These are phyloP conservation scores for Hyphantria cunea DNA, from an alignment of 1,140 invertebrate species.

Conservation along the genomic window DNA sequence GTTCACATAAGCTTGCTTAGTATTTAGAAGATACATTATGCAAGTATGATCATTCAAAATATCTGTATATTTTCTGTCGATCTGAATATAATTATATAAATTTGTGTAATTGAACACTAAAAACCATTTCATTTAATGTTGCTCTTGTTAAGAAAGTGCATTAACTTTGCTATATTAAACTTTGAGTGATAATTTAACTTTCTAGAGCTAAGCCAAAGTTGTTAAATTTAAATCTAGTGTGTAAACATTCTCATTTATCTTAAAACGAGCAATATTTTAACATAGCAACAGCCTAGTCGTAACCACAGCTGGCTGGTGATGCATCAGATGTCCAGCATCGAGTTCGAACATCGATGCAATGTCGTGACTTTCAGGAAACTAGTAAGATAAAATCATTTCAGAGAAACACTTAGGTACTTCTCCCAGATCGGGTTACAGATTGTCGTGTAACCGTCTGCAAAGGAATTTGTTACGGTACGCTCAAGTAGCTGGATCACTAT, in stretches of 20 bases:
- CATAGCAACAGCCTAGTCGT: background rate
- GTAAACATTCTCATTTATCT: background rate
- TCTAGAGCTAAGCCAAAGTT: too few species aligned
- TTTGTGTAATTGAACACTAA: too few species aligned
- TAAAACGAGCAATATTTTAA: constrained; percentile 1
- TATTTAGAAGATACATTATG: too few species aligned
- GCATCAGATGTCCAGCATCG: constrained; percentile 17
- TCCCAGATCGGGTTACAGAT: constrained; percentile 50
- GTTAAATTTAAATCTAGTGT: too few species aligned
- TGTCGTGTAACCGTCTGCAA: constrained; percentile 51
- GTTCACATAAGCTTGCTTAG: too few species aligned
- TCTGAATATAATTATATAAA: too few species aligned
- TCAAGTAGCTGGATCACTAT: constrained; percentile 41
- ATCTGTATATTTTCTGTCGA: too few species aligned
- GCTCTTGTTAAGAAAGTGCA: too few species aligned
- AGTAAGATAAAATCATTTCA: constrained; percentile 21
- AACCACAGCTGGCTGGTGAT: constrained; percentile 19
- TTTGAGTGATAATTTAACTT: too few species aligned
- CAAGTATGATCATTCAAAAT: too few species aligned
- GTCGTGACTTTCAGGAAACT: constrained; percentile 27
- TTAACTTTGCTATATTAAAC: too few species aligned
- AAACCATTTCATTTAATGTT: too few species aligned
- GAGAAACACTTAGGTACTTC: constrained; percentile 24
- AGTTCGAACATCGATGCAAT: constrained; percentile 20
- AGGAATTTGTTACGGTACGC: constrained; percentile 52